Evolutionary conservation across 1,140 invertebrate species (phyloP).

Genomic region (Schlechtendalia chinensis): DNA sequence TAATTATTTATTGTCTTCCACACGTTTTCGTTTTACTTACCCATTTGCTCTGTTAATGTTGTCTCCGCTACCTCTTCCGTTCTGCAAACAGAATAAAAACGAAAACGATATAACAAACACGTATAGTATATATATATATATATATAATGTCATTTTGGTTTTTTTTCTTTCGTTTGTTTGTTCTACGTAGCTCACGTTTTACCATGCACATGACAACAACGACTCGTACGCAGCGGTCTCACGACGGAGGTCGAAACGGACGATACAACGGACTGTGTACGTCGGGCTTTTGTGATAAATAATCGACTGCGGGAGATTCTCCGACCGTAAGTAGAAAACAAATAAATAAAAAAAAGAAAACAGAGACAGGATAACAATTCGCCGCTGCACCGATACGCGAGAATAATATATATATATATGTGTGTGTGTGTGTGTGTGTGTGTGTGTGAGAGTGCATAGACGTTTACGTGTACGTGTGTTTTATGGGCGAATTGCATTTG

Average conservation of each 20-base stretch:
- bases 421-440: no score
- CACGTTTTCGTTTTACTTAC: slow-evolving; percentile 60
- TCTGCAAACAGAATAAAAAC: slow-evolving; percentile 74
- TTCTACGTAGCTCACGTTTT: no score
- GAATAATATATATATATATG: no score
- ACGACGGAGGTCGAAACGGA: no score
- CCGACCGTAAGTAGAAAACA: not conserved
- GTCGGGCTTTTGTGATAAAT: not conserved
- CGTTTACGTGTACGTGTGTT: slow-evolving; percentile 23
- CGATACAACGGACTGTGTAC: no score
- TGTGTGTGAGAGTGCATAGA: not conserved
- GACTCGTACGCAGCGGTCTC: no score
- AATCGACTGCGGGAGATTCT: not conserved
- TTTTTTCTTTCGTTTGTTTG: no score
- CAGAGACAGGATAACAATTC: not conserved
- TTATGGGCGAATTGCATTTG: slow-evolving; percentile 34
- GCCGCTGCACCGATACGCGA: not conserved
- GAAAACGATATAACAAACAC: slow-evolving; percentile 52
- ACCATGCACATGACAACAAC: no score
- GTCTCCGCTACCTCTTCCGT: slow-evolving; percentile 73
- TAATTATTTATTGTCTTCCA: no score
- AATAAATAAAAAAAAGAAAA: no score
- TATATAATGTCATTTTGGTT: no score
- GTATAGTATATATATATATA: no score
- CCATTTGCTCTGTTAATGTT: slow-evolving; percentile 74